Conservation (phyloP, 2,113 vertebrate genomes). For the Mungos mungo region DNA sequence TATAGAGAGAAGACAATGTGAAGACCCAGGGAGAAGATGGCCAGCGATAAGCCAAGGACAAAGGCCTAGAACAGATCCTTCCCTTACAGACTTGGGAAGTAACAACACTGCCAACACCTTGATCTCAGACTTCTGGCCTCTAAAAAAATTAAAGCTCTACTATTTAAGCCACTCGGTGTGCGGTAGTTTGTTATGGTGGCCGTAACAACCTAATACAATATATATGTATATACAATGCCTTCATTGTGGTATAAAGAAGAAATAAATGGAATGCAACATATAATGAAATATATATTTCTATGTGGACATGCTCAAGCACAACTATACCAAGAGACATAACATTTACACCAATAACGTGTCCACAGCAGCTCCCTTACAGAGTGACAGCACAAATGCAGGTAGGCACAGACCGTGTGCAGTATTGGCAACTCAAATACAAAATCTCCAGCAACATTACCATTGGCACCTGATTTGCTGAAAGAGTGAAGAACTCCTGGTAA, state of each 20-base stretch:
- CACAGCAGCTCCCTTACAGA: not conserved
- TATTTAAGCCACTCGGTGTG: not conserved
- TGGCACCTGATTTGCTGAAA: constrained; percentile 37
- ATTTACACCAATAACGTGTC: not conserved
- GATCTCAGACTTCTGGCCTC: not conserved
- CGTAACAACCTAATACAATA: not conserved
- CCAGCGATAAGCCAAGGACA: not conserved
- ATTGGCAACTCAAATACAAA: not conserved
- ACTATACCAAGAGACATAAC: not conserved
- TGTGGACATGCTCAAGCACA: not conserved
- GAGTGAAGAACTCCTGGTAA: constrained; percentile 26
- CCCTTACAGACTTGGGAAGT: not conserved
- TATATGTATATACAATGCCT: not conserved
- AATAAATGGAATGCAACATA: not conserved
- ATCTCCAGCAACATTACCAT: not conserved
- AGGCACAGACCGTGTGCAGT: not conserved
- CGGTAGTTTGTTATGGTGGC: not conserved
- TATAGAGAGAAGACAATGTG: not conserved
- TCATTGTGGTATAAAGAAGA: not conserved
- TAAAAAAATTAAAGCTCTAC: not conserved
- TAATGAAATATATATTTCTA: not conserved
- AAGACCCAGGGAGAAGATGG: not conserved
- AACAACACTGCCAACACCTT: not conserved
- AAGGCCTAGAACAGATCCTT: not conserved
- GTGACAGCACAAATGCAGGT: not conserved